Percentiles rank a stretch among this genome's conserved stretches.
Evolutionary conservation across 92 coral and sea anemone species (phyloP).

Genomic region (Palythoa grandis): DNA sequence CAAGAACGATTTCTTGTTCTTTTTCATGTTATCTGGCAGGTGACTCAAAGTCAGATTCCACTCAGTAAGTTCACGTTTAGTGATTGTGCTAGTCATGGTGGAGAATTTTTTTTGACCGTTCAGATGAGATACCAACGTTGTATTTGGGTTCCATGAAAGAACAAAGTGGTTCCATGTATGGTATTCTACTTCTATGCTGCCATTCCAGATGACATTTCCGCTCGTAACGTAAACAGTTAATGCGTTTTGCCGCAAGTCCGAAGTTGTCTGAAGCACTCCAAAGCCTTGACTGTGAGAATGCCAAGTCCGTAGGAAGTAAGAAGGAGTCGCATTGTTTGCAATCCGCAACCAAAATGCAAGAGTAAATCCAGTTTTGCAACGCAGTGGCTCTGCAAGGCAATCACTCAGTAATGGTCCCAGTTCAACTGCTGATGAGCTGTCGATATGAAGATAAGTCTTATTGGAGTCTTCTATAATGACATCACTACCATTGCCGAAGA

Average conservation of each 20-base stretch:
- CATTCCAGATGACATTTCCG: neutral
- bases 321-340: neutral
- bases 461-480: slow-evolving; percentile 6
- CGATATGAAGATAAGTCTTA: slow-evolving; percentile 14
- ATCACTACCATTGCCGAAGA: slow-evolving; percentile 18
- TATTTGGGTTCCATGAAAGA: neutral
- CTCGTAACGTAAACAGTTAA: slow-evolving; percentile 5
- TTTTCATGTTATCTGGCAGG: neutral
- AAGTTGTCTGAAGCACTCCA: slow-evolving; percentile 4
- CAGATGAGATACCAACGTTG: neutral
- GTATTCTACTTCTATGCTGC: neutral
- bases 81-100: neutral
- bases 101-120: slow-evolving; percentile 15
- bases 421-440: slow-evolving; percentile 1
- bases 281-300: slow-evolving; percentile 13
- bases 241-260: neutral
- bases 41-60: neutral
- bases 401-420: slow-evolving; percentile 28
- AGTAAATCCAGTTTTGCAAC: slow-evolving; percentile 24
- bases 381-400: slow-evolving; percentile 28
- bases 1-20: neutral
- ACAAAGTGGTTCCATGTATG: slow-evolving; percentile 23
- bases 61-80: neutral
- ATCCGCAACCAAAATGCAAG: slow-evolving; percentile 12
- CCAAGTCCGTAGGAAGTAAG: neutral